Percentiles rank a stretch among this genome's conserved stretches.
Evolutionary conservation across 1,140 invertebrate genomes (phyloP).

Genomic region (Lepidurus arcticus): DNA sequence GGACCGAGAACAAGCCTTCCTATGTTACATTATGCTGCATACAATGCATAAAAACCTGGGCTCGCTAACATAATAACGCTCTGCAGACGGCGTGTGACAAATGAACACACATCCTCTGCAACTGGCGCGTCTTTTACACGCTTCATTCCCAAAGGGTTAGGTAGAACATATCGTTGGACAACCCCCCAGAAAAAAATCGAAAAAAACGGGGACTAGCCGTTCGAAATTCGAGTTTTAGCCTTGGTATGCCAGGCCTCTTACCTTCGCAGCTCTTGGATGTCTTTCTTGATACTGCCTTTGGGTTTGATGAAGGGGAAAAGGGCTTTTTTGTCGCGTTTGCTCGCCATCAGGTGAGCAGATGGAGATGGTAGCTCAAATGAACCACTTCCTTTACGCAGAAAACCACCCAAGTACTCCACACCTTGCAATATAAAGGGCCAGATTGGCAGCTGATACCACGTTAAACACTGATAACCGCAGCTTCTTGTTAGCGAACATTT

Average conservation of each 20-base stretch:
- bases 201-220: not conserved
- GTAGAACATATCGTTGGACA: no score
- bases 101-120: no score
- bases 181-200: no score
- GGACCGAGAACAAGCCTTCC: not conserved
- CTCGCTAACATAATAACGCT: no score
- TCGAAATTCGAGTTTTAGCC: not conserved
- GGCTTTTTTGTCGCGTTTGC: constrained; percentile 33
- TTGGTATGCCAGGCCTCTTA: not conserved
- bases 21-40: not conserved
- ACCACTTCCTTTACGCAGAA: not conserved
- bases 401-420: constrained; percentile 3
- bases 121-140: no score
- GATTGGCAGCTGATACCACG: not conserved
- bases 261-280: constrained; percentile 29
- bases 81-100: no score
- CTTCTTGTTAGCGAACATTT: constrained; percentile 1
- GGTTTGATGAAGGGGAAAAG: constrained; percentile 34
- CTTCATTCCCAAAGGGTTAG: no score
- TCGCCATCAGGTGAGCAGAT: constrained; percentile 29
- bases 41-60: no score
- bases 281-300: constrained; percentile 35
- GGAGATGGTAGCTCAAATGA: not conserved
- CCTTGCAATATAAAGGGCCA: not conserved
- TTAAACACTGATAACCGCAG: constrained; percentile 11